Percentiles rank a stretch among this genome's conserved stretches.
phyloP scores from a whole-genome alignment of 2,888 invertebrate genomes.

The Spodoptera picta region DNA sequence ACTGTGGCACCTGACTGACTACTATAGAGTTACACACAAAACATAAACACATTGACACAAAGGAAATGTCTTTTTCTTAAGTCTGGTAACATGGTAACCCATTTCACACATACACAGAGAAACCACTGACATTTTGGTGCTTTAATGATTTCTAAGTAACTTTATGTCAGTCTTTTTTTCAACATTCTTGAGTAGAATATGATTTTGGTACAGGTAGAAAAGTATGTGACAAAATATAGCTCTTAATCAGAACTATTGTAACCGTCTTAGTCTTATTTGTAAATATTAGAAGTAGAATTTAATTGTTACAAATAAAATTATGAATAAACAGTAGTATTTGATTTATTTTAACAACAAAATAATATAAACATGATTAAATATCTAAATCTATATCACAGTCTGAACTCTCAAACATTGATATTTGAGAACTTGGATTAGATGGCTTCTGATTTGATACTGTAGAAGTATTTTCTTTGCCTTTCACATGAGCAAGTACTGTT shows the following conservation, averaged over 20 bases:
- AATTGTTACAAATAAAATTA: conserved; percentile 12
- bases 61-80: too few species aligned
- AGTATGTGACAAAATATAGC: too few species aligned
- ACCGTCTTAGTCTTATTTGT: conserved; percentile 11
- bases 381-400: conserved; percentile 87
- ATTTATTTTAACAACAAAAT: conserved; percentile 37
- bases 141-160: too few species aligned
- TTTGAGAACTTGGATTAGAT: conserved; percentile 71
- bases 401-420: conserved; percentile 85
- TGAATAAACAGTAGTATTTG: conserved; percentile 15
- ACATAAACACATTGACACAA: too few species aligned
- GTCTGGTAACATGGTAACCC: too few species aligned
- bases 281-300: conserved; percentile 23
- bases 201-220: neutral
- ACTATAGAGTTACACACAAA: too few species aligned
- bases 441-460: conserved; percentile 53
- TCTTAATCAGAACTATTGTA: too few species aligned
- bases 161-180: too few species aligned
- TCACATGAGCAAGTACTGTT: conserved; percentile 43
- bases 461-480: conserved; percentile 53
- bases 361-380: conserved; percentile 69
- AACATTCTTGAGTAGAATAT: too few species aligned
- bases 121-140: too few species aligned
- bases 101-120: too few species aligned
- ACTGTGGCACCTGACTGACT: too few species aligned